Evolutionary conservation across 2,888 invertebrate species (phyloP).

Genomic region (Bimastos eiseni): DNA sequence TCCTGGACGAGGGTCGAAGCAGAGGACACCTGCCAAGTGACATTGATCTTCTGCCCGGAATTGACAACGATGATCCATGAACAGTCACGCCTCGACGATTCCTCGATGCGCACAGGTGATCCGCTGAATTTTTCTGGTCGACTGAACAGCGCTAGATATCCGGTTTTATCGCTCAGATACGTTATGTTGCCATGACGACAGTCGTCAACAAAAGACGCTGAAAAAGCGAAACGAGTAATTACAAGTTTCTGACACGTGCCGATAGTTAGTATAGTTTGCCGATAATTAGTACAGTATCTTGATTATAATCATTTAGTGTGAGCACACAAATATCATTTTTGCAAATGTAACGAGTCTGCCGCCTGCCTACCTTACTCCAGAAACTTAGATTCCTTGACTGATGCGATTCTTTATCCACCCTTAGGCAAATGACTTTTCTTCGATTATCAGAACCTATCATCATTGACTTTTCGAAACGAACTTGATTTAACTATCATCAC

Average conservation of each 20-base stretch:
- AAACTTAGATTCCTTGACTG: too few relatives aligned
- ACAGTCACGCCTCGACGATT: constrained; percentile 1
- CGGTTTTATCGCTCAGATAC: constrained; percentile 13
- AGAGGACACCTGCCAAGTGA: constrained; percentile 31
- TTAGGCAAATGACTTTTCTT: too few relatives aligned
- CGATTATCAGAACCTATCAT: too few relatives aligned
- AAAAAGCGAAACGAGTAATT: neutral
- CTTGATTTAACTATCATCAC: too few relatives aligned
- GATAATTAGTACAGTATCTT: too few relatives aligned
- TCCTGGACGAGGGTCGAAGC: constrained; percentile 22
- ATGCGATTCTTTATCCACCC: too few relatives aligned
- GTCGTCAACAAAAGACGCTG: constrained; percentile 34
- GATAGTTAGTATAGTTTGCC: too few relatives aligned
- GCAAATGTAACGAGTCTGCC: too few relatives aligned
- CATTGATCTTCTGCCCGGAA: constrained; percentile 33
- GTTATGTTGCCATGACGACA: constrained; percentile 28
- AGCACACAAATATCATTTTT: too few relatives aligned
- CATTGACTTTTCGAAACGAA: too few relatives aligned
- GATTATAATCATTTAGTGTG: too few relatives aligned
- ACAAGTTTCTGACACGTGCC: neutral
- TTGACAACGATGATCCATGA: constrained; percentile 30
- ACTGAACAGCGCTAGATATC: constrained; percentile 32
- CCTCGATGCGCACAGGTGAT: neutral
- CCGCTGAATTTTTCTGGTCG: constrained; percentile 1
- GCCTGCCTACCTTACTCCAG: too few relatives aligned